Evolutionary conservation across 2,888 invertebrate genomes (phyloP).

Genomic region (Nysson spinosus): DNA sequence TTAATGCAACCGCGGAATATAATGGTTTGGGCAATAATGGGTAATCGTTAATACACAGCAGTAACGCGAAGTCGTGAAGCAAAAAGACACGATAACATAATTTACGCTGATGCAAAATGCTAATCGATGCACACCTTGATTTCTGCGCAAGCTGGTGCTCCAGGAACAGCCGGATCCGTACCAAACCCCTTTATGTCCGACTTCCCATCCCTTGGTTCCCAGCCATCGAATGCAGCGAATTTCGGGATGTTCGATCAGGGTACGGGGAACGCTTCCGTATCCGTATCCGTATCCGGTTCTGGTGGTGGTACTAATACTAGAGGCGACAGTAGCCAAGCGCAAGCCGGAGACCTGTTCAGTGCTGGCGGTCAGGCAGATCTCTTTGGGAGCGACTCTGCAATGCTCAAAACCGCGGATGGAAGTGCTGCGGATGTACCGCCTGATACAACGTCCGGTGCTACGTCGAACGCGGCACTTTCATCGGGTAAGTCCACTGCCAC

Average conservation of each 20-base stretch:
- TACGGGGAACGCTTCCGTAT: slow-evolving; percentile 42
- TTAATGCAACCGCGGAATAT: too few species aligned
- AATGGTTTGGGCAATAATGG: too few species aligned
- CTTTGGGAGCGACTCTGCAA: slow-evolving; percentile 73
- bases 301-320: too few species aligned
- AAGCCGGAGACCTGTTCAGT: slow-evolving; percentile 72
- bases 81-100: not conserved
- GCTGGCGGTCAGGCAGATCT: slow-evolving; percentile 73
- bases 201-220: slow-evolving; percentile 74
- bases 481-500: slow-evolving; percentile 73
- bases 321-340: slow-evolving; percentile 51
- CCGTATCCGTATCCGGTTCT: slow-evolving; percentile 20
- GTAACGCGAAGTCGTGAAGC: too few species aligned
- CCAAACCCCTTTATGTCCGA: slow-evolving; percentile 84
- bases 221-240: slow-evolving; percentile 52
- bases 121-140: slow-evolving; percentile 62
- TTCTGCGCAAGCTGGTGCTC: slow-evolving; percentile 80
- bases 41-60: too few species aligned
- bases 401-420: slow-evolving; percentile 65
- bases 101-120: slow-evolving; percentile 17
- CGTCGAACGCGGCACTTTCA: slow-evolving; percentile 53
- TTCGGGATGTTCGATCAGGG: slow-evolving; percentile 67
- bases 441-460: slow-evolving; percentile 64
- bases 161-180: slow-evolving; percentile 77
- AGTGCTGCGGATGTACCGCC: slow-evolving; percentile 65